A percentile compares a stretch with the other conserved stretches of the same genome.
These are phyloP conservation scores for Magallana gigas DNA, from an alignment of 1,140 invertebrate species.

Conservation along the genomic window DNA sequence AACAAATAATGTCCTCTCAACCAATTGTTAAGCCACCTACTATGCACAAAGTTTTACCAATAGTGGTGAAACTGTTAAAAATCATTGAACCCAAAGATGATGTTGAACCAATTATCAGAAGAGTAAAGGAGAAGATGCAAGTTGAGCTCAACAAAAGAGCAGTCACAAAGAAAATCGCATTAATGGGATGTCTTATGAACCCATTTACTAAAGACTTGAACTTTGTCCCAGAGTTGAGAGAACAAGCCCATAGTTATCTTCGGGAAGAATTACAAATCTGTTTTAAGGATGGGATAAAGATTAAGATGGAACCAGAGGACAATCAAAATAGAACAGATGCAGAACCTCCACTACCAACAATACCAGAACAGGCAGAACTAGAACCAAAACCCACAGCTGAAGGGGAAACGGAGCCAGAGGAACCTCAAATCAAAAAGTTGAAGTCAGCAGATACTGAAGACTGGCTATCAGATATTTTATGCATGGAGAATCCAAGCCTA, in stretches of 20 bases:
- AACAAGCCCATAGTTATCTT: not conserved
- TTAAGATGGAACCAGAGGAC: not conserved
- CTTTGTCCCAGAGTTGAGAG: slow-evolving; percentile 8
- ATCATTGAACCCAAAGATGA: slow-evolving; percentile 25
- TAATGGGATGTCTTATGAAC: slow-evolving; percentile 27
- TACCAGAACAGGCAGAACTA: not conserved
- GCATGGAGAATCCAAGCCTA: not conserved
- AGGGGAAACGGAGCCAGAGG: not conserved
- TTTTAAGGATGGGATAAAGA: not conserved
- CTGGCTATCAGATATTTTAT: not conserved
- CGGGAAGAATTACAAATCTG: not conserved
- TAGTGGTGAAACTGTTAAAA: slow-evolving; percentile 35
- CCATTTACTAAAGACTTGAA: slow-evolving; percentile 44
- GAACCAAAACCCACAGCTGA: not conserved
- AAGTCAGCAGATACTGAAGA: not conserved
- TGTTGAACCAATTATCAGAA: not conserved
- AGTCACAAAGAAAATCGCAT: not conserved
- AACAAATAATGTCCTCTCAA: too few species aligned
- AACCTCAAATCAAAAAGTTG: not conserved
- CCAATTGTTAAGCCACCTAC: slow-evolving; percentile 48
- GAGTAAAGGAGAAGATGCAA: slow-evolving; percentile 24
- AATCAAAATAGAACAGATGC: not conserved
- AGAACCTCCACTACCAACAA: not conserved
- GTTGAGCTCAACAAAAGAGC: not conserved
- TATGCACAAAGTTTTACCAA: slow-evolving; percentile 43